These are phyloP conservation scores for Archaeoteleia sp. DNA, from an alignment of 2,888 invertebrate genomes.

Conservation along the genomic window DNA sequence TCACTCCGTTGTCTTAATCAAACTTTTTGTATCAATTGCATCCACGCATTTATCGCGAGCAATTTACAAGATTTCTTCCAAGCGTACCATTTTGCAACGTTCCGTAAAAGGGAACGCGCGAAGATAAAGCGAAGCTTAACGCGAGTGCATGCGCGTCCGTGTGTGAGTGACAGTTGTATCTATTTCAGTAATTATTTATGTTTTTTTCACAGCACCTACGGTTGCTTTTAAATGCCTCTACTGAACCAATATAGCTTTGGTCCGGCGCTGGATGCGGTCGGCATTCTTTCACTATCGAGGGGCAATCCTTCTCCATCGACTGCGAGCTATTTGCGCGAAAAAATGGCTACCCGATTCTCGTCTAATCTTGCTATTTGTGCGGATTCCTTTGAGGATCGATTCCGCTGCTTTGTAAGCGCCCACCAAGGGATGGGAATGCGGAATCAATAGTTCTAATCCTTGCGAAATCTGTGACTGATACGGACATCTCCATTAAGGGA, in stretches of 20 bases:
- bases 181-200: constrained; percentile 56
- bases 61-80: background rate
- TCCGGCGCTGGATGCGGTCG: constrained; percentile 34
- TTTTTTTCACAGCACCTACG: too few species aligned
- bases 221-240: constrained; percentile 40
- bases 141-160: too few species aligned
- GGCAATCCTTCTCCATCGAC: constrained; percentile 53
- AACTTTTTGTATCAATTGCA: too few species aligned
- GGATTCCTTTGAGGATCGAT: constrained; percentile 56
- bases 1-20: background rate
- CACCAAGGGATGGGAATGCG: constrained; percentile 22
- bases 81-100: constrained; percentile 18
- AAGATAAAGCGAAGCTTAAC: constrained; percentile 32
- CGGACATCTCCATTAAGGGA: constrained; percentile 47
- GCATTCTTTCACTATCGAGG: constrained; percentile 53
- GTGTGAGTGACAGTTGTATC: constrained; percentile 49
- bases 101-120: constrained; percentile 7
- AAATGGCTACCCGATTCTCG: constrained; percentile 56
- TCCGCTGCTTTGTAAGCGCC: constrained; percentile 23
- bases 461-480: constrained; percentile 49
- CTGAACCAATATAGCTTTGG: constrained; percentile 39
- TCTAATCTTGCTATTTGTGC: constrained; percentile 62
- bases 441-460: constrained; percentile 53
- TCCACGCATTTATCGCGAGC: too few species aligned
- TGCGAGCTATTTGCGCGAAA: constrained; percentile 56